Conservation (phyloP, 2,888 invertebrate genomes). For the Himalopsyche kuldschensis region DNA sequence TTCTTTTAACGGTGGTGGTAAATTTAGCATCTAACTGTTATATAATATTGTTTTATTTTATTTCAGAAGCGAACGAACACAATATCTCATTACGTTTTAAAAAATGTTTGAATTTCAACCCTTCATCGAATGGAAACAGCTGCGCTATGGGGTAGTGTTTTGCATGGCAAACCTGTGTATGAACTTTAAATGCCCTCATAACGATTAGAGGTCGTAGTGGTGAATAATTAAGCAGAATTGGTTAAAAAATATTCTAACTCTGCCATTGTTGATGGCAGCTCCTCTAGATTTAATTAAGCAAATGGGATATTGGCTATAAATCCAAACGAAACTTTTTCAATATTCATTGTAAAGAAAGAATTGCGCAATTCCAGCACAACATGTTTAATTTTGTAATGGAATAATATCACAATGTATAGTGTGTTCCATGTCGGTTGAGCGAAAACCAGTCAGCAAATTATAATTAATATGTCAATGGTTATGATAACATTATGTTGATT, state of each 20-base stretch:
- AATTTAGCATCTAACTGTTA: too few relatives aligned
- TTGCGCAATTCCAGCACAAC: background rate
- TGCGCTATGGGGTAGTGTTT: too few relatives aligned
- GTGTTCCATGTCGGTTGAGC: background rate
- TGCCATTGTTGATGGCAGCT: background rate
- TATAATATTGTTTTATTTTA: too few relatives aligned
- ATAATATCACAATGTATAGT: background rate
- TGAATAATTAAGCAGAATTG: background rate
- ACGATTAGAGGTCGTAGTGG: background rate
- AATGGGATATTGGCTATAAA: background rate
- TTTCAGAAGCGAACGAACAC: too few relatives aligned
- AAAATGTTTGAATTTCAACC: too few relatives aligned
- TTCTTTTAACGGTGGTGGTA: too few relatives aligned
- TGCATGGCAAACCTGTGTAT: too few relatives aligned
- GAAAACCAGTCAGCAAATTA: background rate
- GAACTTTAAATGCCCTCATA: too few relatives aligned
- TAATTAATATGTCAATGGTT: too few relatives aligned
- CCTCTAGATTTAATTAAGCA: background rate
- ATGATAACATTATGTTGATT: too few relatives aligned
- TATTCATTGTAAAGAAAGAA: background rate
- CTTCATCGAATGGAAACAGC: too few relatives aligned
- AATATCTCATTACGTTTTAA: too few relatives aligned
- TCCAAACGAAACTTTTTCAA: background rate
- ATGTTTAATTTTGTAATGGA: conserved; percentile 1
- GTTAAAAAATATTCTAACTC: background rate